Evolutionary conservation across 2,113 vertebrate species (phyloP).

Genomic region (Nannobrachium achirus): DNA sequence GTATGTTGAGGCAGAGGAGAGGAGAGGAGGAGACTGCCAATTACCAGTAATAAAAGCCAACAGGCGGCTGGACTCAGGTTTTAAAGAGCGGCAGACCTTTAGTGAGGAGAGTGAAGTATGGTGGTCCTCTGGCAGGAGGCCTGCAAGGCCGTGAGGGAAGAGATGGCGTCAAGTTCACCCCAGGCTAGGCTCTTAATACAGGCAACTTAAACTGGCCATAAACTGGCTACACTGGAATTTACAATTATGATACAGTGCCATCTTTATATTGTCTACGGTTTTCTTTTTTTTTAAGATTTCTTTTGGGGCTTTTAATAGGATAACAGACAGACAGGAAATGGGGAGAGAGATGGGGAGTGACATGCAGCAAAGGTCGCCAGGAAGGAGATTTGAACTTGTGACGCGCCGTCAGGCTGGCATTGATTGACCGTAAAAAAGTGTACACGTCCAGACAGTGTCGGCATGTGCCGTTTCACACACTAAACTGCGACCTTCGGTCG

Average conservation of each 20-base stretch:
- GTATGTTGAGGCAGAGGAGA: too few relatives aligned
- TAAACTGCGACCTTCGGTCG: too few relatives aligned
- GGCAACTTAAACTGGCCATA: neutral
- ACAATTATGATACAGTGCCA: neutral
- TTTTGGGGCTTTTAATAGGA: too few relatives aligned
- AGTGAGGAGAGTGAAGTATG: constrained; percentile 5
- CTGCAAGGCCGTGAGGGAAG: neutral
- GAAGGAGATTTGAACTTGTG: too few relatives aligned
- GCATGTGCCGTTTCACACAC: too few relatives aligned
- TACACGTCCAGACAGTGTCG: too few relatives aligned
- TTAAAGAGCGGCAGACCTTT: constrained; percentile 30
- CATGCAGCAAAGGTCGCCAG: too few relatives aligned
- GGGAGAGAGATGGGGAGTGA: too few relatives aligned
- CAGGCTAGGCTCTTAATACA: neutral
- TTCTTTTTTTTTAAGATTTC: too few relatives aligned
- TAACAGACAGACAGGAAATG: neutral
- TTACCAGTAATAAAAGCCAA: constrained; percentile 8
- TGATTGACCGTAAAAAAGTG: too few relatives aligned
- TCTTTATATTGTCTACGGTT: too few relatives aligned
- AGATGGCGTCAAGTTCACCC: neutral
- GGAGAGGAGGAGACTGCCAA: neutral
- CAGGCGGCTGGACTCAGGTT: neutral
- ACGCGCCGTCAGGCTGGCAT: too few relatives aligned
- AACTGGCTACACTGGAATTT: neutral
- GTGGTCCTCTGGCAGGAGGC: neutral